phyloP scores from a whole-genome alignment of 1,140 invertebrate species.

The Sycophila sp. region DNA sequence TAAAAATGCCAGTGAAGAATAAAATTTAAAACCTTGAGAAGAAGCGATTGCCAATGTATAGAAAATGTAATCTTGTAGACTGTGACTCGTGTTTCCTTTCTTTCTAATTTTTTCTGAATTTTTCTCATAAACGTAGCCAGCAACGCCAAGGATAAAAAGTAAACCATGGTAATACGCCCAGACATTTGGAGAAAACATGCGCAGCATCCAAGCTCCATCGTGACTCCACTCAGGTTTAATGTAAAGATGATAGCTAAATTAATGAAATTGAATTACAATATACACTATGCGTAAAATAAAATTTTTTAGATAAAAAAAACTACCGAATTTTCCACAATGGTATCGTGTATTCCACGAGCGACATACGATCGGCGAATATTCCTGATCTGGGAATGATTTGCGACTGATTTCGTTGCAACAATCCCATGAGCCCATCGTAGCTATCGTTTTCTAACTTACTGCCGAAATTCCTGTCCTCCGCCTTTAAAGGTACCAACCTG shows the following conservation, averaged over 20 bases:
- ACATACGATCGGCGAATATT: background rate
- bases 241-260: constrained; percentile 42
- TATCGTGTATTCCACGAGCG: constrained; percentile 39
- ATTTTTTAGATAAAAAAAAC: background rate
- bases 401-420: constrained; percentile 41
- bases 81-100: too few relatives aligned
- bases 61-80: constrained; percentile 47
- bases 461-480: constrained; percentile 28
- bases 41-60: constrained; percentile 44
- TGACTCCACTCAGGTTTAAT: constrained; percentile 41
- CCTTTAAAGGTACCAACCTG: constrained; percentile 41
- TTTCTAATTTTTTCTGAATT: constrained; percentile 22
- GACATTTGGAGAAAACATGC: constrained; percentile 37
- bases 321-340: constrained; percentile 48
- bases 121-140: constrained; percentile 43
- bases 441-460: background rate
- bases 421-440: constrained; percentile 41
- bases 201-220: constrained; percentile 47
- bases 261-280: background rate
- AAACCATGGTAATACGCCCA: constrained; percentile 41
- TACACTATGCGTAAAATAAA: too few relatives aligned
- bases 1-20: too few relatives aligned
- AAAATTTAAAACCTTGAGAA: constrained; percentile 40
- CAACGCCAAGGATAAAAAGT: constrained; percentile 38
- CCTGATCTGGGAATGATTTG: constrained; percentile 42